A percentile compares a stretch with the other conserved stretches of the same genome.
Evolutionary conservation across 2,888 invertebrate species (phyloP).

Genomic region (Teleogryllus oceanicus): DNA sequence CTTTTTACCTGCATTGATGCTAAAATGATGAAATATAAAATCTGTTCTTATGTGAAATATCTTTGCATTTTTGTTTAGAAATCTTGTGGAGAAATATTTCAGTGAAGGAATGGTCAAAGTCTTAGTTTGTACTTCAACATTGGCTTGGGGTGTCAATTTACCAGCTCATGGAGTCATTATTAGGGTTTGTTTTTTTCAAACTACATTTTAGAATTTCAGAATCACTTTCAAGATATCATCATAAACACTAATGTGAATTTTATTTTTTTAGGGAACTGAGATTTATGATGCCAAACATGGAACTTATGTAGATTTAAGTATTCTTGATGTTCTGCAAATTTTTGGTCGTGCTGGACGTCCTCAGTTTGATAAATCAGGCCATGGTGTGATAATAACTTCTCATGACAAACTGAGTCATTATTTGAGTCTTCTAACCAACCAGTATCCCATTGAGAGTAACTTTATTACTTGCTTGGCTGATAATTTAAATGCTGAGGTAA

Average conservation of each 20-base stretch:
- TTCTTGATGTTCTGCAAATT: constrained; percentile 96
- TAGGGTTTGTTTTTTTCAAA: constrained; percentile 58
- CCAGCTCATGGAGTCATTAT: constrained; percentile 98
- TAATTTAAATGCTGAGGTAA: constrained; percentile 95
- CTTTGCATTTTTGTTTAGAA: constrained; percentile 49
- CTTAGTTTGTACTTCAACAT: constrained; percentile 92
- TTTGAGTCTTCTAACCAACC: constrained; percentile 87
- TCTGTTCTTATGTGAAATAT: not conserved
- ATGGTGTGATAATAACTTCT: constrained; percentile 91
- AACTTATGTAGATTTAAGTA: constrained; percentile 89
- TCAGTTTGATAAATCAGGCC: constrained; percentile 92
- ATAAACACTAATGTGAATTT: not conserved
- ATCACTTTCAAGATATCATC: no score
- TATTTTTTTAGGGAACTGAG: constrained; percentile 75
- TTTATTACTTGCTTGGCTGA: constrained; percentile 89
- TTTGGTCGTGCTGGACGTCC: constrained; percentile 98
- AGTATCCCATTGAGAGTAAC: constrained; percentile 97
- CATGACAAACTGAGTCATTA: constrained; percentile 92
- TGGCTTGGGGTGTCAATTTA: constrained; percentile 99
- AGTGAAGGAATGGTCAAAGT: constrained; percentile 81
- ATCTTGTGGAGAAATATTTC: constrained; percentile 87
- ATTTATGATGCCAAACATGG: constrained; percentile 96
- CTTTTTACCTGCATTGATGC: no score
- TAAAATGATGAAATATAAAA: no score
- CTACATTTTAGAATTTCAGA: no score